Percentiles rank a stretch among this genome's conserved stretches.
Evolutionary conservation across 2,888 invertebrate species (phyloP).

Genomic region (Cantharis lateralis): DNA sequence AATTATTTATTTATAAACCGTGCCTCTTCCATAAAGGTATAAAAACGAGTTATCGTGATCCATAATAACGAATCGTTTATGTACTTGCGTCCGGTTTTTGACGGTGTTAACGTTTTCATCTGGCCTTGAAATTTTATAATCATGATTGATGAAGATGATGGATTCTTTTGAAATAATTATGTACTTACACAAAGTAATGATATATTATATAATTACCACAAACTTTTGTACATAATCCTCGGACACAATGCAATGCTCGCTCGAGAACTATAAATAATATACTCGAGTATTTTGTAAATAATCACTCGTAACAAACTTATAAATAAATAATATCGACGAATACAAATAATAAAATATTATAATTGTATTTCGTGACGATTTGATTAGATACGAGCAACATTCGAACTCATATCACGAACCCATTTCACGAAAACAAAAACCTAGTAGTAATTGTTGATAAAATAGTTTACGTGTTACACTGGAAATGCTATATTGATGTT

Average conservation of each 20-base stretch:
- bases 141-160: constrained; percentile 49
- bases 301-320: neutral
- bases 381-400: constrained; percentile 24
- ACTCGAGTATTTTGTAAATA: neutral
- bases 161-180: constrained; percentile 51
- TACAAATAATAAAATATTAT: neutral
- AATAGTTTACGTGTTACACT: constrained; percentile 20
- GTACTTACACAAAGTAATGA: constrained; percentile 51
- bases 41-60: constrained; percentile 11
- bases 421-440: constrained; percentile 25
- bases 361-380: constrained; percentile 32
- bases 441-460: constrained; percentile 21
- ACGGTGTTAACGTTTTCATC: constrained; percentile 23
- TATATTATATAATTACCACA: constrained; percentile 43
- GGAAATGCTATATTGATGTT: constrained; percentile 12
- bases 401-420: constrained; percentile 23
- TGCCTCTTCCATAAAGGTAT: constrained; percentile 10
- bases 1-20: constrained; percentile 11
- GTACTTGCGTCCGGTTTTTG: constrained; percentile 17
- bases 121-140: constrained; percentile 40
- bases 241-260: neutral
- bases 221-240: neutral
- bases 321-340: neutral
- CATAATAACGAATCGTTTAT: constrained; percentile 8
- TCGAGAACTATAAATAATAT: neutral